Evolutionary conservation across 2,113 vertebrate genomes (phyloP).

Genomic region (Neoarius graeffei): DNA sequence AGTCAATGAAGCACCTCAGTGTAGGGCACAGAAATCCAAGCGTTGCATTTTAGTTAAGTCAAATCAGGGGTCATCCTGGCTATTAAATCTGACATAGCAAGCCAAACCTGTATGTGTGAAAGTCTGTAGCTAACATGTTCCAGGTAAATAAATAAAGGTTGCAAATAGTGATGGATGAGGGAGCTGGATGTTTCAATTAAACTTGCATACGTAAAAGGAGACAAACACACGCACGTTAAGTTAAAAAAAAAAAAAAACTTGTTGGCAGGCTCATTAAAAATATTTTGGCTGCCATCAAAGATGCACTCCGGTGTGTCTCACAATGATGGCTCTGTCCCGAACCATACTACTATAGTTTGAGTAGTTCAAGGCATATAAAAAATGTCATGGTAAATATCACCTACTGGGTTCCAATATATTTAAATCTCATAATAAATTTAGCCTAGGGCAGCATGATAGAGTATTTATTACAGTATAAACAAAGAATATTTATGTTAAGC

Average conservation of each 20-base stretch:
- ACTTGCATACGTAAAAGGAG: neutral
- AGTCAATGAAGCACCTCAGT: neutral
- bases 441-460: neutral
- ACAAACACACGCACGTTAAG: neutral
- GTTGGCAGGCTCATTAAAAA: neutral
- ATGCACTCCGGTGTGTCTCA: neutral
- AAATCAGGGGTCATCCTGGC: neutral
- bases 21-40: neutral
- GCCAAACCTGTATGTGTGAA: neutral
- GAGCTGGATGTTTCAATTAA: neutral
- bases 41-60: neutral
- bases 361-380: neutral
- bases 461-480: too few species aligned
- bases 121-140: neutral
- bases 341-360: neutral
- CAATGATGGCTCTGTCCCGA: neutral
- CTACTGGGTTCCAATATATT: neutral
- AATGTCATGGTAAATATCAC: neutral
- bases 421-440: neutral
- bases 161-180: neutral
- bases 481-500: too few species aligned
- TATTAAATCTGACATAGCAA: neutral
- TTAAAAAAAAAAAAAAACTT: neutral
- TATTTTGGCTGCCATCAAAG: neutral
- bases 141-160: neutral